A percentile compares a stretch with the other conserved stretches of the same genome.
Conservation (phyloP, 2,888 invertebrate genomes). For the Epirrita christyi region DNA sequence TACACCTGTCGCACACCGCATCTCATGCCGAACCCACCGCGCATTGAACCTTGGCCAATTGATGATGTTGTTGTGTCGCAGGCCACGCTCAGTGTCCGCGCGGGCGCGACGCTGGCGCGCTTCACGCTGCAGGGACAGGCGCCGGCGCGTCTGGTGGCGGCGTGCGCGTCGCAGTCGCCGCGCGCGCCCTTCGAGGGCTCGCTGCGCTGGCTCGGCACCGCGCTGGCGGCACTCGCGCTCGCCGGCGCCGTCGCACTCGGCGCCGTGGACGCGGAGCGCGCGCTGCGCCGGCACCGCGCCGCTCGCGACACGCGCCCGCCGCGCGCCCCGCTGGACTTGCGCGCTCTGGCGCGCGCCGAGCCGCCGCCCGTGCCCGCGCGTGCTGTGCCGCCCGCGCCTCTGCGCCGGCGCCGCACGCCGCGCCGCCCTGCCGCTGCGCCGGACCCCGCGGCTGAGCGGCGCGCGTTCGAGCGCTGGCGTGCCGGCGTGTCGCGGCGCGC, state of each 20-base stretch:
- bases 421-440: constrained; percentile 62
- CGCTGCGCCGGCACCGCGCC: constrained; percentile 46
- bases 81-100: constrained; percentile 39
- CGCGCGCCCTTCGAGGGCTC: constrained; percentile 83
- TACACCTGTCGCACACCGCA: too few species aligned
- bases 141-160: constrained; percentile 58
- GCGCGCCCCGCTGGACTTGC: constrained; percentile 50
- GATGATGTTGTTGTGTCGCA: constrained; percentile 1
- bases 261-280: constrained; percentile 56
- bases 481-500: constrained; percentile 58
- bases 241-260: constrained; percentile 75
- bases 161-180: constrained; percentile 60
- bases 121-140: constrained; percentile 15
- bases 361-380: constrained; percentile 18
- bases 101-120: constrained; percentile 51
- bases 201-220: constrained; percentile 77
- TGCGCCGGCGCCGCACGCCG: constrained; percentile 47
- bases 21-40: too few species aligned
- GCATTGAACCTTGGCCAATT: too few species aligned
- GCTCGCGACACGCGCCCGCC: constrained; percentile 46
- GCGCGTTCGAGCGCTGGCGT: constrained; percentile 72
- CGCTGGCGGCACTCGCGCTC: constrained; percentile 69
- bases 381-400: constrained; percentile 15
- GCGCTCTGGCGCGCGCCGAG: constrained; percentile 35
- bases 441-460: constrained; percentile 64